Evolutionary conservation across 2,888 invertebrate species (phyloP), one percentile per base, ranked within the genome.

Genomic region (Phortica okadai): DNA sequence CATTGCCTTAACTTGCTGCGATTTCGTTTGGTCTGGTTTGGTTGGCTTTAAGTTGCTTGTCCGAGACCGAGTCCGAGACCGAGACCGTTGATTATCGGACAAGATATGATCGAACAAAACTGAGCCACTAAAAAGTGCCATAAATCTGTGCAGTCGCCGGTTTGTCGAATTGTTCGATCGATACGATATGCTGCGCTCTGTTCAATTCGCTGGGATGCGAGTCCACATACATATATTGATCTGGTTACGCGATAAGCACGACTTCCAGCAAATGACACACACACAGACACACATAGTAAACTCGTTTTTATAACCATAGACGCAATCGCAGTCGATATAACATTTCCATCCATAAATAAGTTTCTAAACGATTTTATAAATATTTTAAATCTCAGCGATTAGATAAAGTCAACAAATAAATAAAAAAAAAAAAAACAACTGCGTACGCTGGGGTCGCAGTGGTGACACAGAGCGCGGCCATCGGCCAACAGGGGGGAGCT

Each of bases 371-470:
- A 88, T 84, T 86, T 84, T 83, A 86, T 88, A 86, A 86, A 88
- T 86, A 87, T 88, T 86, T 86, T 84, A 86, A 86, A 88, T 89
- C 84, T 83, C 83, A 78, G 84, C 82, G 88, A 85, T 89, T 89
- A 86, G 88, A 88, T 89, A 88, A 85, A 88, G 84, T 84, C 84
- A 85, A 84, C 88, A 87, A 85, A 87, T 88, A 87, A 85, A 84
- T 86, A 87, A 85, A 87, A 86, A 87, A 88, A 88, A 56, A 33
- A 86, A 88, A 86, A 85, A 84, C 88, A 88, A 86, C 88, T 82
- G 81, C 77, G 21, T n/a, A 16, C n/a, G n/a, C 10, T 62, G 8
- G 62, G 74, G 50, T 50, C 76, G 76, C 73, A 6, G 14, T 50
- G 50, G 14, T 50, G 50, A 50, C 50, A 50, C 50, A 50, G 50